phyloP scores from a whole-genome alignment of 2,797 vertebrate species.

The Clarias fuscus region DNA sequence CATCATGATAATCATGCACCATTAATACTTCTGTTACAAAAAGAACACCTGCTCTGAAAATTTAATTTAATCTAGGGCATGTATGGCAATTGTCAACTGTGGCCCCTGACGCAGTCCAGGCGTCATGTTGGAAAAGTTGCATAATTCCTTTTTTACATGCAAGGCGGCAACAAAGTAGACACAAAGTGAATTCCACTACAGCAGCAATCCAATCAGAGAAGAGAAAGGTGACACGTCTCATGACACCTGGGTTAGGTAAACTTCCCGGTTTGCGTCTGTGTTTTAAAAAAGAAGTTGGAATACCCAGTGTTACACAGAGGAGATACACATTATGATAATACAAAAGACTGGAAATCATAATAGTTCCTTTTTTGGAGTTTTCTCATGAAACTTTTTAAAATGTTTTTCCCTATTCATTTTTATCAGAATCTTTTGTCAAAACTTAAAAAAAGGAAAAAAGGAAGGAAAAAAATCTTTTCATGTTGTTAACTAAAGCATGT shows the following conservation, averaged over 20 bases:
- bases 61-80: not conserved
- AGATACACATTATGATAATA: not conserved
- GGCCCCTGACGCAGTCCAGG: not conserved
- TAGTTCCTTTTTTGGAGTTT: not conserved
- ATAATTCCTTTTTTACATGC: slow-evolving; percentile 33
- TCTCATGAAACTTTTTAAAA: not conserved
- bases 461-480: not conserved
- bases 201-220: slow-evolving; percentile 5
- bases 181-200: slow-evolving; percentile 22
- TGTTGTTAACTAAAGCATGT: slow-evolving; percentile 39
- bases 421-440: not conserved
- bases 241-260: slow-evolving; percentile 31
- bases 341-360: slow-evolving; percentile 10
- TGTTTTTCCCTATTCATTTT: not conserved
- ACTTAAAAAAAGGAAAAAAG: too few species aligned
- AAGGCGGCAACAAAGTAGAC: not conserved
- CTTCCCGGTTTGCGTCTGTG: slow-evolving; percentile 29
- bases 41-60: not conserved
- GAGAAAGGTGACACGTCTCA: not conserved
- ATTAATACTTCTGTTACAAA: not conserved
- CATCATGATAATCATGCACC: not conserved
- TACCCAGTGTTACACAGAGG: slow-evolving; percentile 3
- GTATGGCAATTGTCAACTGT: not conserved
- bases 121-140: not conserved
- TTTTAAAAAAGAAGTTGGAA: slow-evolving; percentile 42